phyloP scores from a whole-genome alignment of 2,888 invertebrate genomes.

The Eupithecia inturbata region DNA sequence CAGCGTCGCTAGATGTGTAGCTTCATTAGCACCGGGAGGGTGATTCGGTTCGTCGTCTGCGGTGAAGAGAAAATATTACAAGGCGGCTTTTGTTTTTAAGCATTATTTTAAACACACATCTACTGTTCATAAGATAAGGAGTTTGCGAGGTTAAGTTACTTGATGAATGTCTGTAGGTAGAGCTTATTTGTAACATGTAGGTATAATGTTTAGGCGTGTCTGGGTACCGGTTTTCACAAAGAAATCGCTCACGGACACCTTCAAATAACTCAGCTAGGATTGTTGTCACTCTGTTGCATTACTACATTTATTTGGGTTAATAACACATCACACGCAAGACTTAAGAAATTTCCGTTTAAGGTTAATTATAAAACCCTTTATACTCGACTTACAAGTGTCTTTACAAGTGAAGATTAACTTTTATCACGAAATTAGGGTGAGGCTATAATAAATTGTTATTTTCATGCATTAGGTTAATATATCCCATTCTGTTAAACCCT shows the following conservation, averaged over 20 bases:
- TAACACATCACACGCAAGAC: background rate
- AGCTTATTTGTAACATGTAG: background rate
- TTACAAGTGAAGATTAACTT: background rate
- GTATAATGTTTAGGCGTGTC: background rate
- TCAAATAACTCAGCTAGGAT: background rate
- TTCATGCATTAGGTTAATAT: conserved; percentile 3
- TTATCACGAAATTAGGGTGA: background rate
- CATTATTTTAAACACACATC: background rate
- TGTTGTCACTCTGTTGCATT: background rate
- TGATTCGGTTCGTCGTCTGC: conserved; percentile 68
- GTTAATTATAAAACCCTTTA: background rate
- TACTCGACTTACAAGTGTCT: background rate
- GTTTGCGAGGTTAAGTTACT: background rate
- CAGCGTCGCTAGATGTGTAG: conserved; percentile 73
- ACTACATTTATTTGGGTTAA: background rate
- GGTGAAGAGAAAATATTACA: conserved; percentile 32
- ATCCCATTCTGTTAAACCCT: background rate
- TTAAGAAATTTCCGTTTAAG: background rate
- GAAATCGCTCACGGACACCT: background rate
- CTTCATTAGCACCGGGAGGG: conserved; percentile 63
- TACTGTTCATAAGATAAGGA: background rate
- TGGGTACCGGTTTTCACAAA: background rate
- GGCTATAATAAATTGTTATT: background rate
- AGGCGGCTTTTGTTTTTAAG: conserved; percentile 14
- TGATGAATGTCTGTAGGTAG: background rate